Evolutionary conservation across 2,888 invertebrate genomes (phyloP), one percentile per base, ranked within the genome.

Genomic region (Antitype chi): DNA sequence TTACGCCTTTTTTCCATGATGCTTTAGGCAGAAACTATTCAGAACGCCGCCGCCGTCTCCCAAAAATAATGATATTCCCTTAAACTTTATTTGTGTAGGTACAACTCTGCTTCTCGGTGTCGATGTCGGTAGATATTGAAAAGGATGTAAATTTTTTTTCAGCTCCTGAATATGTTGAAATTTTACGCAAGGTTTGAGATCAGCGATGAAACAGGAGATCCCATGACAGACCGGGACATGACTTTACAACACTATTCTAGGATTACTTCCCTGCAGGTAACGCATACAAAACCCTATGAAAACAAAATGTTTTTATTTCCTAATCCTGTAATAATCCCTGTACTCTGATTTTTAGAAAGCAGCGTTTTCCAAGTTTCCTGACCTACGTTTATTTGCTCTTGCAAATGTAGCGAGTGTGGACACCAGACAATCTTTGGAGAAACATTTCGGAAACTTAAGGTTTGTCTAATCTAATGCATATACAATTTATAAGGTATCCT

Each of bases 111-210:
- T 28, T 28, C 23, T 28, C 4, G 23, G n/a, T n/a, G n/a, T n/a
- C n/a, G n/a, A n/a, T n/a, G n/a, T n/a, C n/a, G n/a, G 9, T 49
- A 17, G 23, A 11, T 53, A 17, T 79, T 32, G 17, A 57, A 60
- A 68, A 43, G 4, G 0, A 17, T 25, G 6, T 63, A 15, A 15
- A 5, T 1, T 52, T 92, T 90, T 86, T 97, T 97, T 20, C 97
- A 99, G 98, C 97, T 99, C 9, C 95, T 99, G 89, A 98, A 99
- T 86, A 99, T 99, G 98, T 95, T 99, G 72, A 99, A 99, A 92
- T 99, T 99, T 93, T 99, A 99, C 94, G 98, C 99, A 0, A 97
- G 99, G 79, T 99, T 99, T 94, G 99, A 99, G 96, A 99, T 99
- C 83, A 99, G 99, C 93, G 99, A 99, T 91, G 98, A 98, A 90